These are phyloP conservation scores for Dastarcus helophoroides DNA, from an alignment of 2,888 invertebrate genomes.

Conservation along the genomic window DNA sequence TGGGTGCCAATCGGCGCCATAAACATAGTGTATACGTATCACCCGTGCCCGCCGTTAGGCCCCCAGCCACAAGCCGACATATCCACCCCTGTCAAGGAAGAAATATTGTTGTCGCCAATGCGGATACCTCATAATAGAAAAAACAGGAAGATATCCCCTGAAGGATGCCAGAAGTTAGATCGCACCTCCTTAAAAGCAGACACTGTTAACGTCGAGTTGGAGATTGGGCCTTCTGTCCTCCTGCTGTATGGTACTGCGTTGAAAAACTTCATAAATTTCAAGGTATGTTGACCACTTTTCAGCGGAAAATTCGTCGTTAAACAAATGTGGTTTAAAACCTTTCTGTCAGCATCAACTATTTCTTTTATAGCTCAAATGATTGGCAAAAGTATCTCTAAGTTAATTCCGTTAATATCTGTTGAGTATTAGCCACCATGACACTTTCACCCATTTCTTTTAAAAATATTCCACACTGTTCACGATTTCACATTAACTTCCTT, in stretches of 20 bases:
- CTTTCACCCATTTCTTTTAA: no score
- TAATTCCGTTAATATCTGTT: no score
- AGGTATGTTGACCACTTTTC: slow-evolving; percentile 38
- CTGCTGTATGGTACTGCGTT: slow-evolving; percentile 87
- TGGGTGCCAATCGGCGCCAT: slow-evolving; percentile 88
- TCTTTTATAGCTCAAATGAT: no score
- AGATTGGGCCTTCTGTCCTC: slow-evolving; percentile 88
- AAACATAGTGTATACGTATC: slow-evolving; percentile 82
- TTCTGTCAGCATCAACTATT: no score
- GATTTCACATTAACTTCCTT: no score
- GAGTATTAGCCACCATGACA: no score
- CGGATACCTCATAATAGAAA: slow-evolving; percentile 64
- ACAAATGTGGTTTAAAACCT: not conserved
- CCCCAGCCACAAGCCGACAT: slow-evolving; percentile 85
- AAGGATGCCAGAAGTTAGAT: slow-evolving; percentile 70
- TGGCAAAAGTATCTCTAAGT: no score
- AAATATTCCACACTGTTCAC: no score
- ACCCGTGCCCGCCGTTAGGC: slow-evolving; percentile 81
- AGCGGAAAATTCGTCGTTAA: not conserved
- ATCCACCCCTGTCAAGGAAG: slow-evolving; percentile 90
- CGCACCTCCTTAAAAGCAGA: slow-evolving; percentile 78
- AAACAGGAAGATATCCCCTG: slow-evolving; percentile 32
- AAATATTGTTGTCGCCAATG: slow-evolving; percentile 83
- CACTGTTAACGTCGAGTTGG: slow-evolving; percentile 81
- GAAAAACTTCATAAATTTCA: slow-evolving; percentile 76